Evolutionary conservation across 2,113 vertebrate species (phyloP).

Genomic region (Nesospiza acunhae): DNA sequence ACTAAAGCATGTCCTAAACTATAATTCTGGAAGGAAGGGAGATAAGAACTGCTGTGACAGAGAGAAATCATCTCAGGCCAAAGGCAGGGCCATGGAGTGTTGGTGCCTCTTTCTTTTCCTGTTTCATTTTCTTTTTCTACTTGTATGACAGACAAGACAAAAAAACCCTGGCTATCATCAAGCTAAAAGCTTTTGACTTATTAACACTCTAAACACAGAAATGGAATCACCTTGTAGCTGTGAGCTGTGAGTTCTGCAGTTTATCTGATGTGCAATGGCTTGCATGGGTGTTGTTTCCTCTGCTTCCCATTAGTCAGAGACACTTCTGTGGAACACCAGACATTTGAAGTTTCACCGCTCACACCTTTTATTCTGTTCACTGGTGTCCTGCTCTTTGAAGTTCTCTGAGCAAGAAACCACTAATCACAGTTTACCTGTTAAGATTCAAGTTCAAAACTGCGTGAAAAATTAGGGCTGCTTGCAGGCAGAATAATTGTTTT

Average conservation of each 20-base stretch:
- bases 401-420: background rate
- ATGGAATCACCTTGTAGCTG: background rate
- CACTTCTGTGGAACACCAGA: background rate
- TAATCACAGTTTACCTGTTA: background rate
- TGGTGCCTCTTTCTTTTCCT: background rate
- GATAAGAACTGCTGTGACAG: background rate
- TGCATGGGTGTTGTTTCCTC: background rate
- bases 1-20: background rate
- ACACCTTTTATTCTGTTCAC: background rate
- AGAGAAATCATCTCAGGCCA: background rate
- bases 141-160: background rate
- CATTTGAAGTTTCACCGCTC: background rate
- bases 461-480: background rate
- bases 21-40: background rate
- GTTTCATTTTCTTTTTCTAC: background rate
- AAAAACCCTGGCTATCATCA: background rate
- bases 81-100: background rate
- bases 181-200: background rate
- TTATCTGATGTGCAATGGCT: background rate
- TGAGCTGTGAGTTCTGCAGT: background rate
- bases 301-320: background rate
- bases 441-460: background rate
- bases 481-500: background rate
- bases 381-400: background rate
- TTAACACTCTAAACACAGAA: background rate